Evolutionary conservation across 2,797 vertebrate species (phyloP), one percentile per base, ranked within the genome.

Genomic region (Lateolabrax maculatus): DNA sequence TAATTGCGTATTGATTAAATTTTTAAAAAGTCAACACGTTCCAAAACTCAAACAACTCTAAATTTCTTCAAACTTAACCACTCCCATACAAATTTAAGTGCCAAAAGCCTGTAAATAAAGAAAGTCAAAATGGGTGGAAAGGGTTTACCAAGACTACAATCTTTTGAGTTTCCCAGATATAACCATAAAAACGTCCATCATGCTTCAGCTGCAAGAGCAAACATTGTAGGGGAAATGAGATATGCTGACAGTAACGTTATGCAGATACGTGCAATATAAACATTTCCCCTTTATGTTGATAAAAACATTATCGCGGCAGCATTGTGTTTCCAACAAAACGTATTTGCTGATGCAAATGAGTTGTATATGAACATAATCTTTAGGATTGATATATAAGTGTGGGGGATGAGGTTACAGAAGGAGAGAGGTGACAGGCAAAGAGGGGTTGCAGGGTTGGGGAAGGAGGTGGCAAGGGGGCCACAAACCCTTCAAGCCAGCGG

Each of bases 401-500:
- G 64, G 27, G 63, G 61, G 53, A 43, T 61, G 66, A 70, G 64
- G 53, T 72, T 58, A 58, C 57, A 71, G 60, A 48, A 69, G 56
- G 51, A 56, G 34, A 72, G 58, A 60, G 61, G 52, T 77, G 86
- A 83, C 16, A 57, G 83, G 51, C 49, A 63, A n/a, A 51, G 48
- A 74, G 43, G 62, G 51, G 70, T 52, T 75, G 58, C 64, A 52
- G 63, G 37, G 51, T 48, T 51, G 52, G 56, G 58, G 71, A 76
- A 61, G 67, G 84, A 84, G 70, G 78, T 76, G 75, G 77, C 84
- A 43, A 85, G 76, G 77, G 87, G 85, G 62, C 87, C 75, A 85
- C 87, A 90, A 89, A 89, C 71, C 82, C 77, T 85, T 89, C 79
- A 86, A 84, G 71, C 65, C 73, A 84, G 74, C 66, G 3, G 58